A percentile compares a stretch with the other conserved stretches of the same genome.
Evolutionary conservation across 2,888 invertebrate genomes (phyloP).

Genomic region (Phengaris arion): DNA sequence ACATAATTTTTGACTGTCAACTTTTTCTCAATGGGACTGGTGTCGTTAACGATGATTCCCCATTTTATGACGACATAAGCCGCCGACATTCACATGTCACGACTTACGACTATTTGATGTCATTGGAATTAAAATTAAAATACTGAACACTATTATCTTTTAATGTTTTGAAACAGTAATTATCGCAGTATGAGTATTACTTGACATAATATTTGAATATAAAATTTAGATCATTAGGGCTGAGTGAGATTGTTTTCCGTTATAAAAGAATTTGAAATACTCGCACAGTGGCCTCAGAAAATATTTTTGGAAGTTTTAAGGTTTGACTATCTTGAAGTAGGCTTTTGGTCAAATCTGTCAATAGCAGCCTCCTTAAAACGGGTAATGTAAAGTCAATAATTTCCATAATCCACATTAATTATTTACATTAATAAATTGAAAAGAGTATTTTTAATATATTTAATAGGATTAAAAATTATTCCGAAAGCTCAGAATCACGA

Average conservation of each 20-base stretch:
- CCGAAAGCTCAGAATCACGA: conserved; percentile 63
- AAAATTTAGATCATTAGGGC: background rate
- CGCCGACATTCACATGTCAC: conserved; percentile 54
- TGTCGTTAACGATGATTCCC: conserved; percentile 57
- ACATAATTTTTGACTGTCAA: conserved; percentile 50
- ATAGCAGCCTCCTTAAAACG: background rate
- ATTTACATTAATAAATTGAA: conserved; percentile 7
- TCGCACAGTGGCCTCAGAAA: background rate
- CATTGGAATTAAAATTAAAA: conserved; percentile 50
- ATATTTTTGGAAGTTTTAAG: background rate
- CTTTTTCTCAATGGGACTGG: conserved; percentile 64
- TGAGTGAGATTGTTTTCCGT: background rate
- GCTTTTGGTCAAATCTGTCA: background rate
- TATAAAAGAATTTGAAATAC: background rate
- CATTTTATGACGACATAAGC: conserved; percentile 65
- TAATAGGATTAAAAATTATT: conserved; percentile 41
- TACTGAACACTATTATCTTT: conserved; percentile 24
- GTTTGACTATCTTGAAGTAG: too few relatives aligned
- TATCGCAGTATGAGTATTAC: background rate
- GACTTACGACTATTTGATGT: conserved; percentile 50
- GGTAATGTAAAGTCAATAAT: background rate
- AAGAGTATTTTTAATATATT: background rate
- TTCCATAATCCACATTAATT: background rate
- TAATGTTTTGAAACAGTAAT: conserved; percentile 8
- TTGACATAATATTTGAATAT: background rate